Base-by-base conservation (phyloP, 2,113 vertebrate species). In the Camelus dromedarius region DNA sequence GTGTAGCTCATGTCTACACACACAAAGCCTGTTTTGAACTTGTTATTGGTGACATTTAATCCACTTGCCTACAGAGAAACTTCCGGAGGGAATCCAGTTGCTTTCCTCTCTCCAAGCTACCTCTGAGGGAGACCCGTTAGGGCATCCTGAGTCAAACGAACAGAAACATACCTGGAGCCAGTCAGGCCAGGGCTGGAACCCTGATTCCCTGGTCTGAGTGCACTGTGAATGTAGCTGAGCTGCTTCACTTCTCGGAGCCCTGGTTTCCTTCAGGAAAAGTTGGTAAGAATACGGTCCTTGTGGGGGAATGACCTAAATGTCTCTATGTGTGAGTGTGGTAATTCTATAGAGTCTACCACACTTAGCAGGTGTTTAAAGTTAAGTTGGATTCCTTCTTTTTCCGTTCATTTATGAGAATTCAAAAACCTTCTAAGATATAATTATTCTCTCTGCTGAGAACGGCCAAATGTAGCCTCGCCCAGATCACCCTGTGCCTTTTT, bases 1-100 rank as follows among this genome's bases (percentile, higher is more conserved):
- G 8, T 1, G 11, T 1, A 12, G n/a, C 20, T 52, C 1, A 0
- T 13, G 8, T 38, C 66, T 91, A 26, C 11, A 52, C 3, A 62
- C 16, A 52, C 35, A 22, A 10, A 15, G 9, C 15, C 24, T 26
- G 24, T 66, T 92, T 50, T 42, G 22, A 77, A 77, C 42, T 54
- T 18, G 3, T 14, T 35, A 12, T 11, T 1, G 48, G 30, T 5
- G 6, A 20, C 46, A 24, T 42, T 19, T 58, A 19, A 5, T 58
- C 8, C 32, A 19, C 30, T 32, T 77, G 64, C 38, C 69, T 48
- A 19, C 2, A 35, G 15, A 19, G 28, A 48, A 24, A 30, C 42
- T 81, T 93, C 60, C 26, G 1, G 69, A 9, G 22, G 32, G 18
- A 22, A 52, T 6, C 4, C n/a, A 35, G 9, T 2, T 54, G 22